These are phyloP conservation scores for Ashinkailepas kermadecensis DNA, from an alignment of 2,888 invertebrate species.

Conservation along the genomic window DNA sequence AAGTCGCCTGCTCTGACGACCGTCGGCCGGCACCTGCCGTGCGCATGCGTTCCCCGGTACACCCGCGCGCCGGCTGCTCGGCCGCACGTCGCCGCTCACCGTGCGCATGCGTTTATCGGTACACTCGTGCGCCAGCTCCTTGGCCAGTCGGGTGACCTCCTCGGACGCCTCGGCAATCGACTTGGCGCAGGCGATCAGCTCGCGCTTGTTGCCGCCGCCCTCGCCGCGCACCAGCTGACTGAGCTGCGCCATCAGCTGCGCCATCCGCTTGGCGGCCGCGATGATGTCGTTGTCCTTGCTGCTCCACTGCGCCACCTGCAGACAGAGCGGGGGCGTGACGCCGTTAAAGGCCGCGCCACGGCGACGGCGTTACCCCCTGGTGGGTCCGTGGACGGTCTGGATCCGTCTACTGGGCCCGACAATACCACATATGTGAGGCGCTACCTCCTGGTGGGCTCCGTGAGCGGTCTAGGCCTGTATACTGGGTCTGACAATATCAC, in stretches of 20 bases:
- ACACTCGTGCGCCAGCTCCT: slow-evolving; percentile 94
- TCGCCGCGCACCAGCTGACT: slow-evolving; percentile 90
- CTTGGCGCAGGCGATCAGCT: slow-evolving; percentile 96
- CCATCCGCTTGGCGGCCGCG: slow-evolving; percentile 98
- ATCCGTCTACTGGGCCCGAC: background rate
- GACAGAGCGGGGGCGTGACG: too few relatives aligned
- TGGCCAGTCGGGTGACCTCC: slow-evolving; percentile 94
- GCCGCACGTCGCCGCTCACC: slow-evolving; percentile 46
- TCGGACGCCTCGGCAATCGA: slow-evolving; percentile 97
- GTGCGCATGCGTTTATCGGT: slow-evolving; percentile 98
- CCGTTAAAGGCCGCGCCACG: too few relatives aligned
- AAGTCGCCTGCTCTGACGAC: too few relatives aligned
- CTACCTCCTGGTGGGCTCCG: too few relatives aligned
- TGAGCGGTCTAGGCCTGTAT: too few relatives aligned
- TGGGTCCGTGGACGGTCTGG: slow-evolving; percentile 41
- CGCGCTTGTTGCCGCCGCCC: slow-evolving; percentile 73
- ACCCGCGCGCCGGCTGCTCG: too few relatives aligned
- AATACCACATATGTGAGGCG: too few relatives aligned
- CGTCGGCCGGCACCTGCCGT: too few relatives aligned
- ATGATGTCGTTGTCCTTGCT: slow-evolving; percentile 99
- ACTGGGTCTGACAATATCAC: background rate
- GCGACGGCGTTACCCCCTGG: too few relatives aligned
- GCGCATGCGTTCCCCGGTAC: too few relatives aligned
- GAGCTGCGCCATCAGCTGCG: slow-evolving; percentile 92
- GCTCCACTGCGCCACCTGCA: slow-evolving; percentile 69